Base-by-base conservation (phyloP, 2,797 vertebrate species). In the Clarias fuscus region DNA sequence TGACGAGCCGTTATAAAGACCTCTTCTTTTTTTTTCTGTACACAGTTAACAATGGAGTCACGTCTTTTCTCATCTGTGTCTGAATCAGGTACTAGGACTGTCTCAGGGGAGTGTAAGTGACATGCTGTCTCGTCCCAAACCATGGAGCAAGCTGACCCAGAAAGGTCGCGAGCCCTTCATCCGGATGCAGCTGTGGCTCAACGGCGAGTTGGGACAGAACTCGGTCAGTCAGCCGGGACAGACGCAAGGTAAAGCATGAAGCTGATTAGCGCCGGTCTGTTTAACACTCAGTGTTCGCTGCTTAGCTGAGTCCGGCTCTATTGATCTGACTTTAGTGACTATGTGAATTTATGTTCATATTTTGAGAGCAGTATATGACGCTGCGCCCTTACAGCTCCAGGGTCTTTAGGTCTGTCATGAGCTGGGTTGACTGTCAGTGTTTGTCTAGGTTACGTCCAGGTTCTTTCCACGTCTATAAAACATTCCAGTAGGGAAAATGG, bases 121-220 rank as follows among this genome's bases (percentile, higher is more conserved):
- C 94, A 97, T 97, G 97, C 95, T 97, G 86, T 97, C 97, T 80
- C 94, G 97, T 92, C 97, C 97, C 58, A 97, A 97, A 93, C 97
- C 97, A 30, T 97, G 97, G 97, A 97, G 96, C 92, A 97, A 97
- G 91, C 94, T 97, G 93, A 97, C 97, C 75, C 97, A 97, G 94
- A 97, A 97, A 94, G 97, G 97, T 92, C 95, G 97, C 7, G 97
- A 97, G 93, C 97, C 97, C 88, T 97, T 97, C 93, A 97, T 97
- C 92, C 96, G 97, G 86, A 97, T 97, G 97, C 97, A 97, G 94
- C 95, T 97, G 90, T 97, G 97, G 97, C 95, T 97, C 87, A 97
- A 97, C n/a, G 96, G 96, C 84, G 97, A 97, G 91, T 94, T 97
- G 91, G 96, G 96, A 88, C 96, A 97, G 92, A 96, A 87, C 33